Base-by-base conservation (phyloP, 2,888 invertebrate genomes). In the Drosophila neotestacea region DNA sequence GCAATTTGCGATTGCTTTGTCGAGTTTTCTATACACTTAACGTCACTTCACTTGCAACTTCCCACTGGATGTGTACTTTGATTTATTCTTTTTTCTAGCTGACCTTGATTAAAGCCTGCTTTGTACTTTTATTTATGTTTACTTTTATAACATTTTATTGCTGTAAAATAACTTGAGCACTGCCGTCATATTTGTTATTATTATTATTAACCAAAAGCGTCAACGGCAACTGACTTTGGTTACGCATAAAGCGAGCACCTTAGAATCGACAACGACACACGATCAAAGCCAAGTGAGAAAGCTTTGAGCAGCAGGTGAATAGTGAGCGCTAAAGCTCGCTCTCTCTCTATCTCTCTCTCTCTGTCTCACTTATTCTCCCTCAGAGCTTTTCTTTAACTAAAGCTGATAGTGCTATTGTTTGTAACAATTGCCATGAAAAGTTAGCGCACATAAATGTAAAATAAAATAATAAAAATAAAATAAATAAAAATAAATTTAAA, bases 161-260 rank as follows among this genome's bases (percentile, higher is more conserved):
- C 63, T 46, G 73, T 62, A 69, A 64, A 66, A 42, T 73, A 83
- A 58, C 61, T 58, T 54, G 79, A 69, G 52, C 59, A 22, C 65
- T 73, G 70, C 50, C 70, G 68, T 72, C 79, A 73, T 77, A 47
- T 84, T 83, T 88, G 74, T 75, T 77, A 65, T 87, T 87, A 82
- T 87, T 87, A 82, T 85, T 84, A 80, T 86, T 84, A 71, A 73
- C 48, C 71, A 80, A 78, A 80, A 80, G 86, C 80, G 78, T 73
- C 62, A 68, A 74, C 70, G 36, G 28, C 82, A 46, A 77, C 88
- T 74, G 84, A 83, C 69, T 27, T 42, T 65, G 34, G 51, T 66
- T 70, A 88, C 85, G 88, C 82, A 85, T 62, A 36, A 44, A 48
- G 69, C 70, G 64, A 68, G 58, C 76, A 80, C 70, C 78, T 79